Conservation (phyloP, 2,113 vertebrate species). For the Poeciliopsis prolifica region DNA sequence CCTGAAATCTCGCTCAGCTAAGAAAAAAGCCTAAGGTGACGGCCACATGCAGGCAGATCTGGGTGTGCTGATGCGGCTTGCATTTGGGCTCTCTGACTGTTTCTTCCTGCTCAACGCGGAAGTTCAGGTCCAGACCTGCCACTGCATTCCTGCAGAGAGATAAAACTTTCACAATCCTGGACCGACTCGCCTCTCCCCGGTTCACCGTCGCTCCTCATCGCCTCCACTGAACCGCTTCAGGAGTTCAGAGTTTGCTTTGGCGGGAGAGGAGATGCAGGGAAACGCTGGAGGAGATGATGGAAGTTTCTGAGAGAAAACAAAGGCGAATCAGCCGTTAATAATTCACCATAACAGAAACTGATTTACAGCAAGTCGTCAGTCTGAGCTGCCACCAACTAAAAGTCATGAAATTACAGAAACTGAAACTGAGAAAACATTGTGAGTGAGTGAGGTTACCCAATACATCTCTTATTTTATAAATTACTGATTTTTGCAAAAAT, state of each 20-base stretch:
- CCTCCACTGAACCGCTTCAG: background rate
- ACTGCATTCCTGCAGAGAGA: conserved; percentile 66
- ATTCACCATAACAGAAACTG: conserved; percentile 45
- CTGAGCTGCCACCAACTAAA: background rate
- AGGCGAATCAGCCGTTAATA: conserved; percentile 66
- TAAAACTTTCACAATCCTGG: conserved; percentile 60
- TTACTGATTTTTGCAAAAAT: no score
- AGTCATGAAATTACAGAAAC: no score
- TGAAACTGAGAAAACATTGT: no score
- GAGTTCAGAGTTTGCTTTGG: background rate
- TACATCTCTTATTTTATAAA: no score
- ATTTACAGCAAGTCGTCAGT: conserved; percentile 53
- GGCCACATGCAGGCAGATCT: conserved; percentile 21
- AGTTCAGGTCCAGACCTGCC: conserved; percentile 80
- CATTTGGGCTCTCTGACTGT: conserved; percentile 55
- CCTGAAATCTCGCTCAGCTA: background rate
- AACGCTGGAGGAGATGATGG: conserved; percentile 4
- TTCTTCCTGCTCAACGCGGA: conserved; percentile 79
- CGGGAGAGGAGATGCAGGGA: conserved; percentile 18
- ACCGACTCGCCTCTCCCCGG: background rate
- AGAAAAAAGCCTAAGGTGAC: conserved; percentile 2
- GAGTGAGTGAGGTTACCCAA: no score
- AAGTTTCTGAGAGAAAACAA: background rate
- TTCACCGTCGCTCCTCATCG: conserved; percentile 25
- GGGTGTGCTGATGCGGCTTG: conserved; percentile 45